These are phyloP conservation scores for Periplaneta americana DNA, from an alignment of 1,140 invertebrate genomes.

Conservation along the genomic window DNA sequence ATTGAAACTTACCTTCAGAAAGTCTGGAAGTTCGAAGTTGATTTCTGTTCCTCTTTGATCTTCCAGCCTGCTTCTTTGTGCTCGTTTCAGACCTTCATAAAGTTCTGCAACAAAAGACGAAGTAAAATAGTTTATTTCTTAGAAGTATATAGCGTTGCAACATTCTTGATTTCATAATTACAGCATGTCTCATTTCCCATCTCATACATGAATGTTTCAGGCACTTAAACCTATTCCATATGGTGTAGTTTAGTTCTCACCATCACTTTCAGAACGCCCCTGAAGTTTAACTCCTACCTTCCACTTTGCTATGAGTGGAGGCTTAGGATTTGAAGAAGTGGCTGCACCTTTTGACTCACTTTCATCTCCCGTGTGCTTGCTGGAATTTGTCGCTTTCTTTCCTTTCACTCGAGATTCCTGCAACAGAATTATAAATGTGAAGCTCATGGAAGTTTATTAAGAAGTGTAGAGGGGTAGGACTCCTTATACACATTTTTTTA, in stretches of 20 bases:
- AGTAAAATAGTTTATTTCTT: neutral
- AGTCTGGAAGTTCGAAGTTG: conserved; percentile 74
- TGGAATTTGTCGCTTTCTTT: conserved; percentile 18
- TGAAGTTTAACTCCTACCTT: conserved; percentile 63
- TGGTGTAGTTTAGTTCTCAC: conserved; percentile 1
- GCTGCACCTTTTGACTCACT: conserved; percentile 31
- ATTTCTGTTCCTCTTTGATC: conserved; percentile 79
- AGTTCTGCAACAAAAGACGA: conserved; percentile 42
- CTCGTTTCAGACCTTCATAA: conserved; percentile 70
- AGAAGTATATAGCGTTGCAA: no score
- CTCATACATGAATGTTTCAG: no score
- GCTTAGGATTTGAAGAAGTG: conserved; percentile 32
- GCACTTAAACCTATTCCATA: no score
- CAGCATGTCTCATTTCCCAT: no score
- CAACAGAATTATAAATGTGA: neutral
- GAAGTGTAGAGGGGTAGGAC: no score
- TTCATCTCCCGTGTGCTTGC: conserved; percentile 29
- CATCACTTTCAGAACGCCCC: conserved; percentile 57
- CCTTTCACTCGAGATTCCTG: conserved; percentile 22
- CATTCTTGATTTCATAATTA: no score
- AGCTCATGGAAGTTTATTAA: no score
- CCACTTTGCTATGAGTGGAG: conserved; percentile 62
- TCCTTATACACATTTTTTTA: no score
- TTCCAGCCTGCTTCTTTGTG: conserved; percentile 66
- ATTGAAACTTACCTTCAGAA: conserved; percentile 51